Conservation (phyloP, 2,888 invertebrate genomes). For the Noctua janthe region DNA sequence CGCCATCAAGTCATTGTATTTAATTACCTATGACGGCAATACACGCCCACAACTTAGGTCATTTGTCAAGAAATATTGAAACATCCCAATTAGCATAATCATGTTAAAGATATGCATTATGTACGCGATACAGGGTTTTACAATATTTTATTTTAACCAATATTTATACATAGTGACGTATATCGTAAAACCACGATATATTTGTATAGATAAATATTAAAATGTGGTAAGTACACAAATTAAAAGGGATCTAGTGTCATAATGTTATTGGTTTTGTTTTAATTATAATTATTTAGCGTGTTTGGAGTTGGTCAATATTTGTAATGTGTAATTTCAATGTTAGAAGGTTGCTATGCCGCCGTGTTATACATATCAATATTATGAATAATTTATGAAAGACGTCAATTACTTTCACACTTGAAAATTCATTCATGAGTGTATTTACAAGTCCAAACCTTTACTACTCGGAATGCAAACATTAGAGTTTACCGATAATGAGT, state of each 20-base stretch:
- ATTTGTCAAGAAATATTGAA: slow-evolving; percentile 42
- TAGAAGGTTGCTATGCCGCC: slow-evolving; percentile 16
- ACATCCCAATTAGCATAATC: slow-evolving; percentile 31
- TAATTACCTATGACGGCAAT: slow-evolving; percentile 10
- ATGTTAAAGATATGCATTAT: slow-evolving; percentile 24
- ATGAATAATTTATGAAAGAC: slow-evolving; percentile 27
- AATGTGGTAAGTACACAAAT: slow-evolving; percentile 27
- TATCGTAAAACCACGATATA: slow-evolving; percentile 9
- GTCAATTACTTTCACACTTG: slow-evolving; percentile 11
- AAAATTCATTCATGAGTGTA: slow-evolving; percentile 24
- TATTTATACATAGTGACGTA: slow-evolving; percentile 29
- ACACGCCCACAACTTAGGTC: slow-evolving; percentile 26
- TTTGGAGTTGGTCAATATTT: slow-evolving; percentile 36
- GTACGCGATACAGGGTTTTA: slow-evolving; percentile 35
- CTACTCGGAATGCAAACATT: neutral
- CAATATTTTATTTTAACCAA: slow-evolving; percentile 42
- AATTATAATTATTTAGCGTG: slow-evolving; percentile 24
- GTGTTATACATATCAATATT: neutral
- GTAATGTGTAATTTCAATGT: slow-evolving; percentile 33
- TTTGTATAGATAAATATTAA: slow-evolving; percentile 30
- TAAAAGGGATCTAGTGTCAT: slow-evolving; percentile 18
- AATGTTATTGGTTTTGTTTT: slow-evolving; percentile 33
- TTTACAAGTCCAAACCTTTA: slow-evolving; percentile 16
- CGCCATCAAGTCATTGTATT: slow-evolving; percentile 13
- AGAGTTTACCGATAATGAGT: neutral